Conservation (phyloP, 2,113 vertebrate species). For the Charadrius vociferus region DNA sequence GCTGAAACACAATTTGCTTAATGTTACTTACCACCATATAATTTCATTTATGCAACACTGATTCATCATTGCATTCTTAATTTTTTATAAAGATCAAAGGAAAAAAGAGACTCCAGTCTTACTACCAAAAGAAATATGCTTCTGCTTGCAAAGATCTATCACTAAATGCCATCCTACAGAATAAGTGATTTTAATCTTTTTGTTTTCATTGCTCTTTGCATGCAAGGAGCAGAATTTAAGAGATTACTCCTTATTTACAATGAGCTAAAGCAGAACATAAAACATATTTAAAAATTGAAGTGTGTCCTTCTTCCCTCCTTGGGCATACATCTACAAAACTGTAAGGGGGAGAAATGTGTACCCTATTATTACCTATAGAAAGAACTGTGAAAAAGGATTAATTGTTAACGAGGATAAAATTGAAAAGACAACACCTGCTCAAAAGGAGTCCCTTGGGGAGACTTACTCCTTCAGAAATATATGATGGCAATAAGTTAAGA, state of each 20-base stretch:
- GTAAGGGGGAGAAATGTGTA: not conserved
- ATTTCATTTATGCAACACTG: not conserved
- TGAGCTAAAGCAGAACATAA: not conserved
- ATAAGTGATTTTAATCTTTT: not conserved
- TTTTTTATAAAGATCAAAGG: not conserved
- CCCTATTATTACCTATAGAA: not conserved
- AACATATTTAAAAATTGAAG: not conserved
- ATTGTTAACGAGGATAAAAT: not conserved
- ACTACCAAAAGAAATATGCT: not conserved
- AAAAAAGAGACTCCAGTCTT: not conserved
- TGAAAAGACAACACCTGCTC: slow-evolving; percentile 12
- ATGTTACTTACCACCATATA: not conserved
- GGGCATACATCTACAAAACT: not conserved
- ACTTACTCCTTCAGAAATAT: not conserved
- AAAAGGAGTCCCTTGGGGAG: not conserved
- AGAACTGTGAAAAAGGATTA: slow-evolving; percentile 1
- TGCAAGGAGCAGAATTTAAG: not conserved
- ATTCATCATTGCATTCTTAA: not conserved
- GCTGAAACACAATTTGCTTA: not conserved
- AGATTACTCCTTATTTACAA: not conserved
- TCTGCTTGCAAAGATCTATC: not conserved
- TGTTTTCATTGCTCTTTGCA: not conserved
- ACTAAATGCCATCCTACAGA: not conserved
- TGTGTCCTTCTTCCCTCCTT: not conserved
- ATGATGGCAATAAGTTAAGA: not conserved